Base-by-base conservation (phyloP, 2,113 vertebrate genomes). In the Phrynosoma platyrhinos region DNA sequence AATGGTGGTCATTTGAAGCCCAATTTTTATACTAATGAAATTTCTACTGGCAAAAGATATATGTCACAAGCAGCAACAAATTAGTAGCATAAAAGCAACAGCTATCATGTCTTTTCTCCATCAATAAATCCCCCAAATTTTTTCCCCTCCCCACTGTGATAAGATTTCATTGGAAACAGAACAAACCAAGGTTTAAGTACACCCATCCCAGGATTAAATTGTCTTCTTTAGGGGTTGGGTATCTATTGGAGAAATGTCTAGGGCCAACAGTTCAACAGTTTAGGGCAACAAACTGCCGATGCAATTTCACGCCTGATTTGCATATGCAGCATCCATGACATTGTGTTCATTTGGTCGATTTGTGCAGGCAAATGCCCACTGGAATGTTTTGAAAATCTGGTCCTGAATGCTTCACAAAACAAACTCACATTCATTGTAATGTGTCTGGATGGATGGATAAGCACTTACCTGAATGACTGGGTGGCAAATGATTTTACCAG, bases 331-430 rank as follows among this genome's bases (percentile, higher is more conserved):
- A 88, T 62, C 3, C 0, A 83, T 0, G 0, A 72, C 0, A n/a
- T 30, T 75, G 90, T 7, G 86, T 92, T 87, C 88, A 88, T 91
- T 94, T 66, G 87, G 79, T 36, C 0, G 86, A 79, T 91, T 84
- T 82, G 89, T 4, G 0, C 80, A 47, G 71, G 86, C 92, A 93
- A 87, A 6, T 0, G 0, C 23, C 86, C 84, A 83, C 87, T 32
- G 0, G 0, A 89, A 89, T 92, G 81, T 82, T 94, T 79, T 89
- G 82, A 88, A 66, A 92, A 91, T 90, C 82, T 0, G 32, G 2
- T 16, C 83, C n/a, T 62, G 1, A 86, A 69, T 2, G 83, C 66
- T 86, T n/a, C 77, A 42, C 1, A 0, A 71, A 85, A 66, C 84
- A 47, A 68, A 47, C 53, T 85, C 90, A 80, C 83, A 75, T 32